phyloP scores from a whole-genome alignment of 2,888 invertebrate species.

The Apeira syringaria region DNA sequence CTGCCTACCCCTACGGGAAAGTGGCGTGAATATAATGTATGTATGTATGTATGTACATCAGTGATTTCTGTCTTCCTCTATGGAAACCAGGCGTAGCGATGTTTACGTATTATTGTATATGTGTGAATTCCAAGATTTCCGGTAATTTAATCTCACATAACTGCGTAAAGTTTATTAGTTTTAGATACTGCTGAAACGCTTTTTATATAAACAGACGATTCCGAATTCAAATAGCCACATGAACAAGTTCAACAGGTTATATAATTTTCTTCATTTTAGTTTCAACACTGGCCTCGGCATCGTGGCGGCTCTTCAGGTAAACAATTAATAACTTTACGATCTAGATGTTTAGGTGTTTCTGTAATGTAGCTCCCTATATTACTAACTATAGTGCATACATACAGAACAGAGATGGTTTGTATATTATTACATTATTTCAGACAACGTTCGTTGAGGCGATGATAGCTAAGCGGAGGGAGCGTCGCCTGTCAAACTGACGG shows the following conservation, averaged over 20 bases:
- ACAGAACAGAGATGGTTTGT: too few relatives aligned
- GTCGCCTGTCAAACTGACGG: too few relatives aligned
- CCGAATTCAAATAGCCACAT: constrained; percentile 14
- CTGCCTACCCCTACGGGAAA: too few relatives aligned
- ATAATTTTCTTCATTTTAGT: constrained; percentile 14
- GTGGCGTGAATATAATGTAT: too few relatives aligned
- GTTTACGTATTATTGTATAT: too few relatives aligned
- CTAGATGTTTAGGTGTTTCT: constrained; percentile 15
- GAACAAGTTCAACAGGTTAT: constrained; percentile 1
- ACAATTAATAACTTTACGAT: constrained; percentile 21
- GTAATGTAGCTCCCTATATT: background rate
- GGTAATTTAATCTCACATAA: constrained; percentile 19
- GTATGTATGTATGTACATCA: too few relatives aligned
- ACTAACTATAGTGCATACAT: too few relatives aligned
- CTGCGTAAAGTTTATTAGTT: constrained; percentile 23
- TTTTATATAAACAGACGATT: constrained; percentile 19
- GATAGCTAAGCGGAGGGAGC: too few relatives aligned
- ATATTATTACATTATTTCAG: too few relatives aligned
- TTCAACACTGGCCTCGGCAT: constrained; percentile 2
- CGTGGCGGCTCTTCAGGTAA: constrained; percentile 17
- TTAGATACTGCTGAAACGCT: constrained; percentile 16
- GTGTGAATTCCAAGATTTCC: constrained; percentile 18
- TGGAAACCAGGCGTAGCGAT: too few relatives aligned
- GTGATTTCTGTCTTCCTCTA: too few relatives aligned
- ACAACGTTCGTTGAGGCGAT: too few relatives aligned